Conservation (phyloP, 2,888 invertebrate genomes). For the Acanthosepion pharaonis region DNA sequence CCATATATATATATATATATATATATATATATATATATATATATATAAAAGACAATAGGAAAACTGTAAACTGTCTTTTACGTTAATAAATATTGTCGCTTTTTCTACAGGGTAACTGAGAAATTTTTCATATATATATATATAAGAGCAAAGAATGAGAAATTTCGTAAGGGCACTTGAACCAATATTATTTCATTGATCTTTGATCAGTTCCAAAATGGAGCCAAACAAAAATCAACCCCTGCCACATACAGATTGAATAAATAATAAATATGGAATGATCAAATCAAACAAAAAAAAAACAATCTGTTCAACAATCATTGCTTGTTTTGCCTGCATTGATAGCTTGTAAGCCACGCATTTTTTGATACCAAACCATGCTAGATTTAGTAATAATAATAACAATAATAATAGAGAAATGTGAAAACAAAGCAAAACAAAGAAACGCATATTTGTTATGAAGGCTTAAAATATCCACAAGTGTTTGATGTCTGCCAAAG, state of each 20-base stretch:
- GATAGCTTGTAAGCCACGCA: not conserved
- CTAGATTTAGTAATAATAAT: not conserved
- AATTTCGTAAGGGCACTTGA: not conserved
- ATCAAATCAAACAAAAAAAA: not conserved
- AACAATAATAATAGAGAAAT: not conserved
- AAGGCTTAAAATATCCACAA: not conserved
- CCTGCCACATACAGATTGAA: not conserved
- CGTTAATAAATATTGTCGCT: no score
- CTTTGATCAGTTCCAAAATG: not conserved
- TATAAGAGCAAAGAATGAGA: not conserved
- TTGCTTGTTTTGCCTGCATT: not conserved
- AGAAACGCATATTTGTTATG: not conserved
- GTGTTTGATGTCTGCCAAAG: conserved; percentile 7
- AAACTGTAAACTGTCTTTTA: no score
- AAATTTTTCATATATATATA: not conserved
- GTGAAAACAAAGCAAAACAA: not conserved
- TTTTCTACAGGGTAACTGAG: no score
- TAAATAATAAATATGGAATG: not conserved
- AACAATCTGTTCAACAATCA: not conserved
- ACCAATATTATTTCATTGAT: not conserved
- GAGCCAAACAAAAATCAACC: not conserved
- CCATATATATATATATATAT: not conserved
- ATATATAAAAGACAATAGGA: not conserved
- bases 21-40: not conserved
- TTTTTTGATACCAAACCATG: not conserved